phyloP scores from a whole-genome alignment of 2,113 vertebrate species.

The Saguinus midas region DNA sequence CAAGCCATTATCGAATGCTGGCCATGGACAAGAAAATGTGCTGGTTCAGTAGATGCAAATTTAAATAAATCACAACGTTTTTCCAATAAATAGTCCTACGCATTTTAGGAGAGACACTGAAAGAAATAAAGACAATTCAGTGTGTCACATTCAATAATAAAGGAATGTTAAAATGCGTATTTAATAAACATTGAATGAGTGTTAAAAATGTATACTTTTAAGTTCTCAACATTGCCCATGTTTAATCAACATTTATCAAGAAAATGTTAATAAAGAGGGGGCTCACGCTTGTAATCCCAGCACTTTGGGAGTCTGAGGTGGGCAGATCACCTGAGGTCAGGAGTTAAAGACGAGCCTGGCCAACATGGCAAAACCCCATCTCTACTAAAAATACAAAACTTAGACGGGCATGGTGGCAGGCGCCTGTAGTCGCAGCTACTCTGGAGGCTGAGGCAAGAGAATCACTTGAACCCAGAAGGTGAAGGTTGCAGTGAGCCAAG shows the following conservation, averaged over 20 bases:
- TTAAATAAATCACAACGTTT: neutral
- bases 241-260: conserved; percentile 29
- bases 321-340: no score
- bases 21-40: neutral
- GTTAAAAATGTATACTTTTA: conserved; percentile 36
- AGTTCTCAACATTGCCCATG: neutral
- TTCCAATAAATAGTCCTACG: neutral
- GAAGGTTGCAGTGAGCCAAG: no score
- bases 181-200: neutral
- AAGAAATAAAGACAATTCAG: neutral
- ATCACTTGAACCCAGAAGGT: no score
- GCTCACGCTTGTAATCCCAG: no score
- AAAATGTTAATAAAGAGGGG: neutral
- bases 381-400: no score
- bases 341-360: no score
- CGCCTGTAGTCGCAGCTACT: no score
- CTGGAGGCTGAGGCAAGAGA: no score
- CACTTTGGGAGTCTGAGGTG: no score
- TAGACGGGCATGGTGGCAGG: no score
- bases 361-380: no score
- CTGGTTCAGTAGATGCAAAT: neutral
- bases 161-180: neutral
- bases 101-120: neutral
- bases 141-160: neutral
- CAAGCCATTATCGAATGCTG: neutral